These are phyloP conservation scores for Drosophila formosana DNA, from an alignment of 2,888 invertebrate genomes.

Conservation along the genomic window DNA sequence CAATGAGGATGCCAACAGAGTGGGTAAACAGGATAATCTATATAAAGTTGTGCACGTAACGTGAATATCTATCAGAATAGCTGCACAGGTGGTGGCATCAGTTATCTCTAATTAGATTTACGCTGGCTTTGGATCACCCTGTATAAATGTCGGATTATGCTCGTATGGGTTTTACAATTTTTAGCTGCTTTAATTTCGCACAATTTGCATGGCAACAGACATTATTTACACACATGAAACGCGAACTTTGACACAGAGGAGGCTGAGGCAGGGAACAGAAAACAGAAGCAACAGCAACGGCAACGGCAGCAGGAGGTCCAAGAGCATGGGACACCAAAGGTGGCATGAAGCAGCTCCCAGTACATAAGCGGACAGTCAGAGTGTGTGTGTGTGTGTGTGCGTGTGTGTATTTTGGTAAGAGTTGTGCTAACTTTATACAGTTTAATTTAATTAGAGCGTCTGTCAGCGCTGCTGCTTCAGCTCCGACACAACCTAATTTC, in stretches of 20 bases:
- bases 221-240: constrained; percentile 54
- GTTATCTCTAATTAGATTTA: constrained; percentile 18
- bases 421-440: constrained; percentile 66
- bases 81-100: constrained; percentile 5
- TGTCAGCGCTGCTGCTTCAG: constrained; percentile 41
- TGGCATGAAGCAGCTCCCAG: constrained; percentile 29
- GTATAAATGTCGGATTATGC: constrained; percentile 53
- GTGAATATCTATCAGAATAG: neutral
- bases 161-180: constrained; percentile 47
- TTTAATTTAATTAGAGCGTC: constrained; percentile 76
- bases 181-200: constrained; percentile 62
- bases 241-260: constrained; percentile 67
- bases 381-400: constrained; percentile 13
- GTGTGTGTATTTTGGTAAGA: constrained; percentile 39
- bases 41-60: neutral
- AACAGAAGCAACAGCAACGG: constrained; percentile 1
- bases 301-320: constrained; percentile 1
- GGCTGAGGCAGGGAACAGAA: neutral
- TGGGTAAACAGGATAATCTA: neutral
- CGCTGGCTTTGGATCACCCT: constrained; percentile 51
- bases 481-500: constrained; percentile 66
- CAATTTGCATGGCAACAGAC: constrained; percentile 66
- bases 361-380: constrained; percentile 50
- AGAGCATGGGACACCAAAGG: constrained; percentile 23
- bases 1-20: neutral